Evolutionary conservation across 2,888 invertebrate species (phyloP).

Genomic region (Linyphia triangularis): DNA sequence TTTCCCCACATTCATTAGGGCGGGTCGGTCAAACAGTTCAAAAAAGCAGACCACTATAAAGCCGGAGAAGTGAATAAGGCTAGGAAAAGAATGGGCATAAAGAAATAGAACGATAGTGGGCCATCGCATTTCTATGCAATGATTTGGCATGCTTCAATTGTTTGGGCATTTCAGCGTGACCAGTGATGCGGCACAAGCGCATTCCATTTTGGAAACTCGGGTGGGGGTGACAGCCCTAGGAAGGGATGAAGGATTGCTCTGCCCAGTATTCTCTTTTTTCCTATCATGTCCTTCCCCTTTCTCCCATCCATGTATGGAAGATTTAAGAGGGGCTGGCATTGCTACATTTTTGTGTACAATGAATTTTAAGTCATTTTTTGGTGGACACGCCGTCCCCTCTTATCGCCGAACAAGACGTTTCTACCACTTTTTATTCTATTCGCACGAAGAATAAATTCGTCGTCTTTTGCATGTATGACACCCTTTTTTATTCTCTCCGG

Average conservation of each 20-base stretch:
- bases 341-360: slow-evolving; percentile 74
- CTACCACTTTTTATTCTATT: slow-evolving; percentile 48
- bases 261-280: slow-evolving; percentile 55
- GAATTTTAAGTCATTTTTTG: slow-evolving; percentile 74
- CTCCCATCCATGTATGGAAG: slow-evolving; percentile 44
- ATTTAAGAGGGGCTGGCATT: slow-evolving; percentile 51
- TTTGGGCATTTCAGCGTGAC: slow-evolving; percentile 70
- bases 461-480: slow-evolving; percentile 75
- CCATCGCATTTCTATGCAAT: slow-evolving; percentile 75
- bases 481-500: slow-evolving; percentile 37
- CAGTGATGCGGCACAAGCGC: slow-evolving; percentile 63
- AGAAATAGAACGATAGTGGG: slow-evolving; percentile 62
- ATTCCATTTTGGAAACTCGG: slow-evolving; percentile 42
- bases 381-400: slow-evolving; percentile 69
- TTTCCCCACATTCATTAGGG: slow-evolving; percentile 49
- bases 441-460: slow-evolving; percentile 69
- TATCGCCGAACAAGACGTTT: slow-evolving; percentile 65
- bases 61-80: slow-evolving; percentile 52
- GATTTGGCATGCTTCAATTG: slow-evolving; percentile 76
- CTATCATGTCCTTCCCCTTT: slow-evolving; percentile 38
- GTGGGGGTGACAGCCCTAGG: slow-evolving; percentile 64
- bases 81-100: slow-evolving; percentile 48
- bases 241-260: slow-evolving; percentile 58
- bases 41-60: slow-evolving; percentile 53
- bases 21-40: slow-evolving; percentile 57